Base-by-base conservation (phyloP, 2,888 invertebrate species). In the Euclidia mi region DNA sequence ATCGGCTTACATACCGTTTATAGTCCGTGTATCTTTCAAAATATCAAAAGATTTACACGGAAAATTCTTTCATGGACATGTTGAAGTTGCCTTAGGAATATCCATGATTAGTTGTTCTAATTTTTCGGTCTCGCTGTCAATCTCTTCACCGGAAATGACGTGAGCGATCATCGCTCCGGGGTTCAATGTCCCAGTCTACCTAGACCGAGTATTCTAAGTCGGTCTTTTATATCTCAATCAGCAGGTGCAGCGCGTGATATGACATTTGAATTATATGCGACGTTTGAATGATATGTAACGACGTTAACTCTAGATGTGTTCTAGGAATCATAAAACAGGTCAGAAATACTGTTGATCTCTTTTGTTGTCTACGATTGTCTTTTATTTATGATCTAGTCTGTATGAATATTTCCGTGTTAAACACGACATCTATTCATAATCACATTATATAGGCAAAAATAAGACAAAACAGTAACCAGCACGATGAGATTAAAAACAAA, bases 41-140 rank as follows among this genome's bases (percentile, higher is more conserved):
- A 41, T 7, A 41, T 7, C 14, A 10, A 40, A 40, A n/a, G 12
- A 40, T 10, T 32, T 18, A 2, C 4, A 10, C 9, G 4, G 11
- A 20, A 29, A 51, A 44, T 31, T 42, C 20, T 25, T 25, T 25
- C 7, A 25, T 25, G 1, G 7, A 25, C 4, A 25, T 6, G 20
- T 12, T 44, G 17, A 34, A 10, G 28, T 29, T 7, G 35, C 34
- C 44, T 38, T 44, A 60, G n/a, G n/a, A 57, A 57, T 53, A 51
- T 35, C 7, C 17, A 14, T 51, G 38, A 57, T 55, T 62, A 44
- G 49, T 25, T 56, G 45, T 48, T 28, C 32, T 50, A 50, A 61
- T 60, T 61, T 63, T 28, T 42, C 44, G 62, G 68, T 75, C 65
- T 58, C 38, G 50, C 56, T 70, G 76, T 81, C 80, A 78, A 68